Evolutionary conservation across 30 jellyfish, hydroid and myxozoan species (phyloP).

Genomic region (Haliclystus octoradiatus): DNA sequence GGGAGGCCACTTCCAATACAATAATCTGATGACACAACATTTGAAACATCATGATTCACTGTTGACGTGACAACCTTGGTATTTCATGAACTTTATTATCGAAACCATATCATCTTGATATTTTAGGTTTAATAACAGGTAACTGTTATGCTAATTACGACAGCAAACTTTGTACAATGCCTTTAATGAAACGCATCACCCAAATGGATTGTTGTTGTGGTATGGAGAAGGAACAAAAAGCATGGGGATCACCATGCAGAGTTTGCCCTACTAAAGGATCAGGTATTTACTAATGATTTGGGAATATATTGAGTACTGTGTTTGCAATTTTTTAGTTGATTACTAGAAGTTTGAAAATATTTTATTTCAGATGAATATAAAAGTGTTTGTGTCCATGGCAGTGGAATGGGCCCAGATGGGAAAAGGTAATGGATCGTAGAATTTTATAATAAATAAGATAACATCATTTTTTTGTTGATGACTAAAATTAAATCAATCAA

Average conservation of each 20-base stretch:
- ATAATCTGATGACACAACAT: too few relatives aligned
- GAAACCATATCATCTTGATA: too few relatives aligned
- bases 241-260: constrained; percentile 82
- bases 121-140: constrained; percentile 12
- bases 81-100: too few relatives aligned
- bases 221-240: constrained; percentile 84
- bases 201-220: constrained; percentile 91
- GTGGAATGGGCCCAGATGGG: constrained; percentile 29
- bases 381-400: constrained; percentile 20
- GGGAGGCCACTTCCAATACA: too few relatives aligned
- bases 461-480: too few relatives aligned
- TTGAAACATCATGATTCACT: too few relatives aligned
- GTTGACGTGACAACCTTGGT: too few relatives aligned
- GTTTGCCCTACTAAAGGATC: constrained; percentile 81
- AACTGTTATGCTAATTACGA: constrained; percentile 81
- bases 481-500: too few relatives aligned
- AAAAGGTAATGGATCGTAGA: constrained; percentile 21
- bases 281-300: constrained; percentile 10
- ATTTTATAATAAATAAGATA: too few relatives aligned
- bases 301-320: neutral
- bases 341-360: neutral
- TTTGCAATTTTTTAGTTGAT: neutral
- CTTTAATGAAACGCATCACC: constrained; percentile 66
- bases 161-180: constrained; percentile 84
- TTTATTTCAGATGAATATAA: constrained; percentile 3